Evolutionary conservation across 2,113 vertebrate species (phyloP), one percentile per base, ranked within the genome.

Genomic region (Brienomyrus longianalis): DNA sequence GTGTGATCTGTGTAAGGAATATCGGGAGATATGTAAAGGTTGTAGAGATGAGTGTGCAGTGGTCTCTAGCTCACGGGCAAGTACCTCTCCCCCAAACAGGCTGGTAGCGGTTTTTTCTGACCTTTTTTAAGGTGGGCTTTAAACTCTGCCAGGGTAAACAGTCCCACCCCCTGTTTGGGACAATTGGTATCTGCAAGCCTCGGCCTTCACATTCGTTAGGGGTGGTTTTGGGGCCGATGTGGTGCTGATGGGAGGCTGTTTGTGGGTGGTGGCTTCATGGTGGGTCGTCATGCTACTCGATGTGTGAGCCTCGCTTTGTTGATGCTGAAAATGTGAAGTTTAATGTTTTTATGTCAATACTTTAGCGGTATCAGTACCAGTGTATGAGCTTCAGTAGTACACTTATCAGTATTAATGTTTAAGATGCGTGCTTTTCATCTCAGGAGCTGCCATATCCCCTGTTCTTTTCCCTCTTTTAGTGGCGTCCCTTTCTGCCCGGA

Each of bases 401-500:
- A 43, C 35, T 80, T 13, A 70, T 43, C 31, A 43, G n/a, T 43
- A 17, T 43, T 80, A 80, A 80, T 80, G 74, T 80, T 43, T 15
- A 80, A 80, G 56, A 62, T 19, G n/a, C 2, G 27, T 88, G 47
- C 70, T 39, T 5, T 74, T 27, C 13, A 50, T 3, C 85, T 7
- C 21, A 19, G 85, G 23, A n/a, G 17, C 27, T 39, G 15, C 39
- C 59, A 15, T 39, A n/a, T 54, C 11, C 35, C 3, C 43, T 45
- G 35, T 83, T 27, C 39, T 83, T 15, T 48, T 48, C 35, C 23
- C 74, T 48, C n/a, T 56, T 89, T 84, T 43, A 99, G 98, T 99
- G 98, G 98, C 97, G 98, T 52, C 96, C 97, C 27, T 99, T 97
- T 94, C 97, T 99, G 66, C 98, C 98, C 1, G 97, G 98, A 91